Conservation (phyloP, 2,113 vertebrate genomes). For the Rhagologus leucostigma region DNA sequence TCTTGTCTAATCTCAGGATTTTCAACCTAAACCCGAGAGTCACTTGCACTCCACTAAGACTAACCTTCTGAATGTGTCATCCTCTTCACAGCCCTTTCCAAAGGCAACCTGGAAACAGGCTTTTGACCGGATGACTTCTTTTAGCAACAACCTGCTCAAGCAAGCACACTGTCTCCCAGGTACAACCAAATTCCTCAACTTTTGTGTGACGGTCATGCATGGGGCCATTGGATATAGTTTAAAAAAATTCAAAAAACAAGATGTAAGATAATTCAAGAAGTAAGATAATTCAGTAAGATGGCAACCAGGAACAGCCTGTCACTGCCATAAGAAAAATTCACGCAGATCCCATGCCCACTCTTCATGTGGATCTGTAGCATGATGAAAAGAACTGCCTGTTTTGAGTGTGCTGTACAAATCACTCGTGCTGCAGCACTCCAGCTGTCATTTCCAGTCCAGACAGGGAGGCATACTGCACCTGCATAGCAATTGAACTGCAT, state of each 20-base stretch:
- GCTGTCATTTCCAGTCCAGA: background rate
- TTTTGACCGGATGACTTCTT: background rate
- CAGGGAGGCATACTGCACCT: background rate
- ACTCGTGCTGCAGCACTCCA: background rate
- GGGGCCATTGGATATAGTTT: accelerated
- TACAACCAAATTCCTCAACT: background rate
- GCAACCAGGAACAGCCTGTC: background rate
- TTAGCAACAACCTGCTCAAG: background rate
- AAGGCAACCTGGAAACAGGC: background rate
- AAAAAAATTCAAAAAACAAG: background rate
- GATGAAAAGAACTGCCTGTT: background rate
- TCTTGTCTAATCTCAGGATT: background rate
- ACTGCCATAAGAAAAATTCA: background rate
- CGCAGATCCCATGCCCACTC: background rate
- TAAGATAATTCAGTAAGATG: background rate
- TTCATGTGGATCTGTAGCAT: background rate
- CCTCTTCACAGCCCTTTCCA: background rate
- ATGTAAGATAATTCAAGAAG: background rate
- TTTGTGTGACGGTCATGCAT: background rate
- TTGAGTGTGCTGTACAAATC: background rate
- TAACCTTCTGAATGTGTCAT: background rate
- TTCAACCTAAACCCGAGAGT: background rate
- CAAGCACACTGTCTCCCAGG: background rate
- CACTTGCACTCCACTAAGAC: background rate
- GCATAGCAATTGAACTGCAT: background rate